A percentile compares a stretch with the other conserved stretches of the same genome.
Evolutionary conservation across 2,888 invertebrate genomes (phyloP).

Genomic region (Luperina testacea): DNA sequence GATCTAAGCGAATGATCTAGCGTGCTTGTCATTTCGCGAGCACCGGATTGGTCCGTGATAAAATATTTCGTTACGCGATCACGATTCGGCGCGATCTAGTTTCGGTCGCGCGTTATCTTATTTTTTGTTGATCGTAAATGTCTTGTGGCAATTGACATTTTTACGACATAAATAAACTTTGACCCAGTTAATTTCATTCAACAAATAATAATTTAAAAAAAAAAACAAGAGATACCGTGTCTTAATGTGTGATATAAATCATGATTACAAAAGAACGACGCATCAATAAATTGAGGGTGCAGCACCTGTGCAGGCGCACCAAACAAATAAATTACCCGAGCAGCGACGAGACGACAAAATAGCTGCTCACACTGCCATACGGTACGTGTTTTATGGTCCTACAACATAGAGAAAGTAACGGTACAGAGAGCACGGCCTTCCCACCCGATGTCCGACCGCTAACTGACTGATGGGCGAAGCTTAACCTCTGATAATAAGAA

Average conservation of each 20-base stretch:
- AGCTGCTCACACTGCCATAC: slow-evolving; percentile 79
- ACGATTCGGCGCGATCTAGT: slow-evolving; percentile 82
- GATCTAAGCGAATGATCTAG: slow-evolving; percentile 90
- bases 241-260: slow-evolving; percentile 64
- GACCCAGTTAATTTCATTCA: slow-evolving; percentile 74
- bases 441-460: slow-evolving; percentile 85
- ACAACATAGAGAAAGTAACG: slow-evolving; percentile 85
- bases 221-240: slow-evolving; percentile 45
- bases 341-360: slow-evolving; percentile 79
- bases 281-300: slow-evolving; percentile 67
- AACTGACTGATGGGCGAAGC: slow-evolving; percentile 89
- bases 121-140: slow-evolving; percentile 73
- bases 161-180: slow-evolving; percentile 75
- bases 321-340: slow-evolving; percentile 79
- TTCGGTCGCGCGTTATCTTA: slow-evolving; percentile 70
- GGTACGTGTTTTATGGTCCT: slow-evolving; percentile 83
- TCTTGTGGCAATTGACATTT: slow-evolving; percentile 72
- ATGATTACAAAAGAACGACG: slow-evolving; percentile 65
- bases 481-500: slow-evolving; percentile 90
- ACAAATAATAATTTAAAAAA: slow-evolving; percentile 41
- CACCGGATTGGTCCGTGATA: slow-evolving; percentile 85
- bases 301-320: slow-evolving; percentile 77
- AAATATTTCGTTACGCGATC: slow-evolving; percentile 77
- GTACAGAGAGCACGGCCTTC: slow-evolving; percentile 83
- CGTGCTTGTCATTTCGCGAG: slow-evolving; percentile 87